Evolutionary conservation across 2,113 vertebrate genomes (phyloP).

Genomic region (Amphiprion percula): DNA sequence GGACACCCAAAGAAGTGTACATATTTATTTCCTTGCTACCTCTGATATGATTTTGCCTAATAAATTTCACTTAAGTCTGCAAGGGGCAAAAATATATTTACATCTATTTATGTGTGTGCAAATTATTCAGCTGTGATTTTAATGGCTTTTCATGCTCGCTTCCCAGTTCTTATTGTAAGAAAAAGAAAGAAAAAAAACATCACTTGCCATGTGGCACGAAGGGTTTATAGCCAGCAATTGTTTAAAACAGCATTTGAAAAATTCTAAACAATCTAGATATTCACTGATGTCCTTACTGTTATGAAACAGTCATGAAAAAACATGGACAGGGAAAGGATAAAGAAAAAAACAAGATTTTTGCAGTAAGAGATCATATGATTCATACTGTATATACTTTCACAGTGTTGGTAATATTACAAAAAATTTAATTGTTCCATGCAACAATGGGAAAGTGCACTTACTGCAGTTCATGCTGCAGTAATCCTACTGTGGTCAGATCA

Average conservation of each 20-base stretch:
- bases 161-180: background rate
- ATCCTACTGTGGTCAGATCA: slow-evolving; percentile 77
- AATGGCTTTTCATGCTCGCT: no score
- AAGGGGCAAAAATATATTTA: background rate
- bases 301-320: background rate
- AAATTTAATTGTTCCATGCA: background rate
- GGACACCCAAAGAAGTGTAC: background rate
- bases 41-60: background rate
- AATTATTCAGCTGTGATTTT: background rate
- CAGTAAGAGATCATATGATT: no score
- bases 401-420: background rate
- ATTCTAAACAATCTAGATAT: no score
- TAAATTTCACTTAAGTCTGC: background rate
- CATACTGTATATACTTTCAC: background rate
- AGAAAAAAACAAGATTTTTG: background rate
- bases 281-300: background rate
- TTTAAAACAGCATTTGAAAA: no score
- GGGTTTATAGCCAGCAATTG: no score
- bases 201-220: no score
- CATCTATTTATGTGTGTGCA: background rate
- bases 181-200: background rate
- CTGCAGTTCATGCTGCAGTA: slow-evolving; percentile 85
- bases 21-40: background rate
- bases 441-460: slow-evolving; percentile 70
- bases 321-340: background rate